Evolutionary conservation across 2,797 vertebrate species (phyloP).

Genomic region (Pelodytes ibericus): DNA sequence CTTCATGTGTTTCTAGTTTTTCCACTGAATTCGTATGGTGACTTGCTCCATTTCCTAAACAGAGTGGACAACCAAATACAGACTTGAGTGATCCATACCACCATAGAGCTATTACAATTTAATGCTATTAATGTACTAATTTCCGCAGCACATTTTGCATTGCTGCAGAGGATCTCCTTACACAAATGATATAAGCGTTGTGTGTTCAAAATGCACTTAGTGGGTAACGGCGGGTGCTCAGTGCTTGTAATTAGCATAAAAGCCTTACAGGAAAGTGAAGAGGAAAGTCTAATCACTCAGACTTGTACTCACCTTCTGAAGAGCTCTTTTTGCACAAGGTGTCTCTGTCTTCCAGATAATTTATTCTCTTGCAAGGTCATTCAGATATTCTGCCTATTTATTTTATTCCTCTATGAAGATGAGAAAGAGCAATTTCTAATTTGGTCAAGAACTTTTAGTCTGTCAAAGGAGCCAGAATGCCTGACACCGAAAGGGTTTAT

Average conservation of each 20-base stretch:
- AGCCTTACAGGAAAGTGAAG: conserved; percentile 40
- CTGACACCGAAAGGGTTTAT: too few species aligned
- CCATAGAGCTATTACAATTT: conserved; percentile 36
- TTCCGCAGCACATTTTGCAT: conserved; percentile 3
- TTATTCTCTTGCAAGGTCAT: conserved; percentile 46
- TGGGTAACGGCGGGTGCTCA: conserved; percentile 18
- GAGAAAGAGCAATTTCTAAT: not conserved
- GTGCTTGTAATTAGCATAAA: conserved; percentile 45
- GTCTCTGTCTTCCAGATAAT: conserved; percentile 34
- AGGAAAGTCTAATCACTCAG: conserved; percentile 39
- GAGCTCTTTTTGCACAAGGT: conserved; percentile 38
- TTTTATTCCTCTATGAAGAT: conserved; percentile 3
- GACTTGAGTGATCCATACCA: not conserved
- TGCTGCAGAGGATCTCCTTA: conserved; percentile 29
- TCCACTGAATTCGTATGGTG: too few species aligned
- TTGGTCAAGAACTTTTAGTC: not conserved
- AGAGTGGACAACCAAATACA: not conserved
- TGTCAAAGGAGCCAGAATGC: not conserved
- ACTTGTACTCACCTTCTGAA: conserved; percentile 49
- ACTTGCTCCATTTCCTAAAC: not conserved
- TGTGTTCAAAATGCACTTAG: conserved; percentile 37
- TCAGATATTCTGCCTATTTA: conserved; percentile 36
- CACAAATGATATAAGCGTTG: conserved; percentile 41
- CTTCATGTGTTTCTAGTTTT: too few species aligned
- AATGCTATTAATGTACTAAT: conserved; percentile 31